Percentiles rank a stretch among this genome's conserved stretches.
Evolutionary conservation across 2,797 vertebrate species (phyloP).

Genomic region (Pantherophis vulpinus): DNA sequence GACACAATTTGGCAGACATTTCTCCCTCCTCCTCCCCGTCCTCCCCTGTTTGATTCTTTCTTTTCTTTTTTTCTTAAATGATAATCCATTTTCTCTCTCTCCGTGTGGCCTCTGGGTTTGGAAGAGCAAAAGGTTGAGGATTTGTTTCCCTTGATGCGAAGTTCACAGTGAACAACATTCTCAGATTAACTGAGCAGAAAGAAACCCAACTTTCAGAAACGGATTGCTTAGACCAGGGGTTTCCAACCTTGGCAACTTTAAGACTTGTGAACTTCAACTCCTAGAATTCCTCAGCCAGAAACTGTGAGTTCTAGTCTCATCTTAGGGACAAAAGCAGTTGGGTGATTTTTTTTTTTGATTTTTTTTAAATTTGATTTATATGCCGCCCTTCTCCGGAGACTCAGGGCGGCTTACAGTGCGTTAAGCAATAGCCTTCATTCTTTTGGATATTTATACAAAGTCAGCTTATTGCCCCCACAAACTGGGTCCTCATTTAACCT

Average conservation of each 20-base stretch:
- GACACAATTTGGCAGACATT: background rate
- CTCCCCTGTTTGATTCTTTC: background rate
- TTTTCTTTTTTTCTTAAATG: background rate
- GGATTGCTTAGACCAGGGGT: background rate
- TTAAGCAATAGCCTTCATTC: too few species aligned
- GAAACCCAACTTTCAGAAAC: background rate
- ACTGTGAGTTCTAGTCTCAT: background rate
- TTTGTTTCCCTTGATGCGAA: background rate
- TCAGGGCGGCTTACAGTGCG: too few species aligned
- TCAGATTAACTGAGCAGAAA: background rate
- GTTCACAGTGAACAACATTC: background rate
- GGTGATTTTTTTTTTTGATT: too few species aligned
- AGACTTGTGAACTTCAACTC: background rate
- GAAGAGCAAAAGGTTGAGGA: background rate
- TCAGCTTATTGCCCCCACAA: too few species aligned
- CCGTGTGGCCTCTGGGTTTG: background rate
- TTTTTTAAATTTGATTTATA: too few species aligned
- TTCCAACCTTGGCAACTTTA: background rate
- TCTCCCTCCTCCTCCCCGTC: background rate
- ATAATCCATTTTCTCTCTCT: background rate
- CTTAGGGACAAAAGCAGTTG: too few species aligned
- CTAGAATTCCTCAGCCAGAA: too few species aligned
- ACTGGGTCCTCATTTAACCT: too few species aligned
- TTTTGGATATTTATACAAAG: too few species aligned
- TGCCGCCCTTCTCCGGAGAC: too few species aligned